These are phyloP conservation scores for Ciconia nigra DNA, from an alignment of 2,797 vertebrate genomes.

Conservation along the genomic window DNA sequence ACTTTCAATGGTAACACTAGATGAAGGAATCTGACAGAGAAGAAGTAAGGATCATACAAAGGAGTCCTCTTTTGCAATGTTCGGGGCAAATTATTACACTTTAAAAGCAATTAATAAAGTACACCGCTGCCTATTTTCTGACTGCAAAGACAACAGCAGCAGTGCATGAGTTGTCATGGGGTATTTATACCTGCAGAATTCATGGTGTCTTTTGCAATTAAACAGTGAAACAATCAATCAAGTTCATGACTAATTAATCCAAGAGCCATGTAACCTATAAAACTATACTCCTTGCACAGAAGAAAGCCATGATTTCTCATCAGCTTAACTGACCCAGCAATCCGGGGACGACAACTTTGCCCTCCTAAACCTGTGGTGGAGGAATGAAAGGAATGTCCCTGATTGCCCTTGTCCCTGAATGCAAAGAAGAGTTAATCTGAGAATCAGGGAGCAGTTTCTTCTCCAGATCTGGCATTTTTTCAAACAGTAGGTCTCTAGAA, in stretches of 20 bases:
- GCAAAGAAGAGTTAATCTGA: neutral
- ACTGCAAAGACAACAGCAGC: neutral
- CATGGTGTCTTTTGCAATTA: neutral
- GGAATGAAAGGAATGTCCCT: neutral
- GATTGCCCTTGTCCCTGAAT: neutral
- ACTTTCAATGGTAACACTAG: neutral
- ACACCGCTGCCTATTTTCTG: neutral
- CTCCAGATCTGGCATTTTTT: neutral
- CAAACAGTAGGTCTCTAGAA: neutral
- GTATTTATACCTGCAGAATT: neutral
- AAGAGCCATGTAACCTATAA: neutral
- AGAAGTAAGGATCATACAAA: neutral
- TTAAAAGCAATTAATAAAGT: neutral
- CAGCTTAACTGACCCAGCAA: neutral
- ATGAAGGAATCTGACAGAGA: neutral
- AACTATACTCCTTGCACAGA: neutral
- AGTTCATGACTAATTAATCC: neutral
- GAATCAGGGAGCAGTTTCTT: neutral
- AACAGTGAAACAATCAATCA: neutral
- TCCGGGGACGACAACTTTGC: neutral
- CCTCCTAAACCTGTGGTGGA: neutral
- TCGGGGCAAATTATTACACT: neutral
- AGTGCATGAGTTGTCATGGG: neutral
- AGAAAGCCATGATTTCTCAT: neutral
- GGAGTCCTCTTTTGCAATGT: neutral